Percentiles rank a stretch among this genome's conserved stretches.
These are phyloP conservation scores for Vesta saturnalis DNA, from an alignment of 2,888 invertebrate genomes.

Conservation along the genomic window DNA sequence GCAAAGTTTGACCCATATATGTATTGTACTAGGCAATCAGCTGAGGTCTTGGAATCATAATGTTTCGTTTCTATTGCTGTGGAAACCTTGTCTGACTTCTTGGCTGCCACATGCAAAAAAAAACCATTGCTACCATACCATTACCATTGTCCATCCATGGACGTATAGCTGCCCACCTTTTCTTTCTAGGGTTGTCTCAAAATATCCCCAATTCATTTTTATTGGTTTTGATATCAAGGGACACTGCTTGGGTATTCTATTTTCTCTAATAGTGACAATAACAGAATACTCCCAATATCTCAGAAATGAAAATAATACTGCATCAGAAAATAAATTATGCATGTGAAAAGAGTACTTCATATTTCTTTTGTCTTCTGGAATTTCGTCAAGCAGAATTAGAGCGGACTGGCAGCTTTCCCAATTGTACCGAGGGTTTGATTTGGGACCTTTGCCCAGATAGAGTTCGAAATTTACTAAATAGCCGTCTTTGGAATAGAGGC, in stretches of 20 bases:
- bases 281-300: not conserved
- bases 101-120: not conserved
- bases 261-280: not conserved
- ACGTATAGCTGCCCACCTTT: not conserved
- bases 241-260: not conserved
- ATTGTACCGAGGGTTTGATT: not conserved
- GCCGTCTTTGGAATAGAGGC: not conserved
- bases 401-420: not conserved
- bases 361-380: not conserved
- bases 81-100: not conserved
- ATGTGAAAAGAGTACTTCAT: not conserved
- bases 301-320: not conserved
- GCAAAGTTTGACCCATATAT: not conserved
- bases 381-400: not conserved
- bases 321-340: no score
- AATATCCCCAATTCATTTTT: not conserved
- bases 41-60: not conserved
- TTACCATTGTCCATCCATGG: not conserved
- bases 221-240: not conserved
- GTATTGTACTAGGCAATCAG: not conserved
- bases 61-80: not conserved
- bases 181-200: not conserved
- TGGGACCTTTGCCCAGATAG: not conserved
- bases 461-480: not conserved
- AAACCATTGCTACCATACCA: not conserved